Percentiles rank a stretch among this genome's conserved stretches.
These are phyloP conservation scores for Elaeidobius kamerunicus DNA, from an alignment of 2,888 invertebrate species.

Conservation along the genomic window DNA sequence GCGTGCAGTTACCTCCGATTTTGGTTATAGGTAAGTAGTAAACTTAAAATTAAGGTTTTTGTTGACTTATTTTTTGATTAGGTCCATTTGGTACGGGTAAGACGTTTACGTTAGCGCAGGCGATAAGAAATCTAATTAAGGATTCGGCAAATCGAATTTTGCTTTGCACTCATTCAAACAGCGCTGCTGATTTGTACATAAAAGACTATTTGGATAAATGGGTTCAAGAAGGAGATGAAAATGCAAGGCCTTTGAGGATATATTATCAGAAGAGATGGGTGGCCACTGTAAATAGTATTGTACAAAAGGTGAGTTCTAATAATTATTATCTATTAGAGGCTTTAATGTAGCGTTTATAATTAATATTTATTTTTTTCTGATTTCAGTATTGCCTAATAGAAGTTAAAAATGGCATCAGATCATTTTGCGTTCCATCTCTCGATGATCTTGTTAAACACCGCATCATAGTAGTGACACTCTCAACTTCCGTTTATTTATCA, in stretches of 20 bases:
- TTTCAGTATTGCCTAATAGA: slow-evolving; percentile 71
- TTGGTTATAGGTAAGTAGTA: slow-evolving; percentile 55
- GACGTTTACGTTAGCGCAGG: slow-evolving; percentile 75
- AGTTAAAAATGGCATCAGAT: slow-evolving; percentile 51
- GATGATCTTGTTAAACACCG: slow-evolving; percentile 69
- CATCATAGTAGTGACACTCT: slow-evolving; percentile 75
- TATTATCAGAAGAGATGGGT: slow-evolving; percentile 79
- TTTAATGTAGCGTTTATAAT: too few relatives aligned
- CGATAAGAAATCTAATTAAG: slow-evolving; percentile 63
- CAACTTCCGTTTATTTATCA: slow-evolving; percentile 72
- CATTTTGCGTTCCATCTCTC: slow-evolving; percentile 66
- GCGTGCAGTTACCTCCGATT: slow-evolving; percentile 65
- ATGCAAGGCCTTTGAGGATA: slow-evolving; percentile 69
- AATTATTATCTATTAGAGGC: neutral
- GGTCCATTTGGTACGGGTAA: slow-evolving; percentile 86
- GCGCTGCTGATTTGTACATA: slow-evolving; percentile 81
- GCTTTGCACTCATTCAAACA: slow-evolving; percentile 85
- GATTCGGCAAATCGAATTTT: slow-evolving; percentile 67
- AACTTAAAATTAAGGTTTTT: too few relatives aligned
- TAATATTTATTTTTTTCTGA: slow-evolving; percentile 19
- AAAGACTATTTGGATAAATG: slow-evolving; percentile 79
- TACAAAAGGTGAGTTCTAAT: slow-evolving; percentile 56
- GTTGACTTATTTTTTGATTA: too few relatives aligned
- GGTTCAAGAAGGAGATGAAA: slow-evolving; percentile 63
- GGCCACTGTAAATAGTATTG: slow-evolving; percentile 69